Base-by-base conservation (phyloP, 2,113 vertebrate species). In the Apodemus sylvaticus region DNA sequence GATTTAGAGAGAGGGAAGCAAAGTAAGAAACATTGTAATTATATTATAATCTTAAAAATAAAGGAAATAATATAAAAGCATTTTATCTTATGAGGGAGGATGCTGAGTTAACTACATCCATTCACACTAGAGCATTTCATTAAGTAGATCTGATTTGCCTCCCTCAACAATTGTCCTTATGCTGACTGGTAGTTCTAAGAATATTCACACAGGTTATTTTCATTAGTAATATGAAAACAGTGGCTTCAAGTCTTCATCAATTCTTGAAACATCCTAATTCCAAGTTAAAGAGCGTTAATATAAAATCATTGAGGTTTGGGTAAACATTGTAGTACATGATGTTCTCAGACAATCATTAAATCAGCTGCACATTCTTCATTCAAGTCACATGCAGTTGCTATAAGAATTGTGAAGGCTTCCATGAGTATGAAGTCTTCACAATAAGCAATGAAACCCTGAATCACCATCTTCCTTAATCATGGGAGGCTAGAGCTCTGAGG, bases 401-500 rank as follows among this genome's bases (percentile, higher is more conserved):
- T 53, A 29, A 39, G 60, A 81, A 31, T 16, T 45, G 22, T 34
- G 48, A 17, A 3, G 53, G 19, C 82, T 81, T 53, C 31, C 14
- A 7, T 22, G 17, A 31, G 24, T 29, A 1, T 4, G 22, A 53
- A 78, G 22, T 7, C 31, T 53, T 51, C 12, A 36, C 10, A 55
- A 2, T 13, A 51, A 12, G 16, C 77, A 34, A 9, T 0, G 24
- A 42, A n/a, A 45, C 9, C 24, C 9, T 8, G 58, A 90, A 88
- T 14, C 60, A 71, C 26, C 13, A 3, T 48, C 48, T 51, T 53
- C 11, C 45, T 55, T n/a, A 17, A 20, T 34, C 31, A 60, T 24
- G 1, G 0, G 7, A 11, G 4, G 36, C 36, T 16, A 42, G 19
- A 3, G 7, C 34, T 39, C 39, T 13, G 20, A 11, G n/a, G 42